Evolutionary conservation across 2,797 vertebrate species (phyloP).

Genomic region (Toxotes lorentzi): DNA sequence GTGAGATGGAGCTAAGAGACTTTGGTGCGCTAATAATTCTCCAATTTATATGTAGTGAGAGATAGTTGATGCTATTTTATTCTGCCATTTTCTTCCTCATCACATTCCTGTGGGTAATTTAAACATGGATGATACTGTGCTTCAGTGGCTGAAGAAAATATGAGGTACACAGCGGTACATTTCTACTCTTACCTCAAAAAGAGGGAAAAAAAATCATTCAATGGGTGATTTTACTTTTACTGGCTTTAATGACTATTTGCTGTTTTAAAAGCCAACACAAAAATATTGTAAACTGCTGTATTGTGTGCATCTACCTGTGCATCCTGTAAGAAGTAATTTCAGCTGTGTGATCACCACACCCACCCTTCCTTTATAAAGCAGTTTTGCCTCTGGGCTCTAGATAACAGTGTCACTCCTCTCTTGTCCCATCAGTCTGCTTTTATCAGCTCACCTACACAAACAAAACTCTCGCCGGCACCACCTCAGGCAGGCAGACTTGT

Average conservation of each 20-base stretch:
- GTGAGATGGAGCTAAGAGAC: constrained; percentile 27
- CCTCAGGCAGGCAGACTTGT: constrained; percentile 35
- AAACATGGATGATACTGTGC: not conserved
- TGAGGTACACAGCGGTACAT: constrained; percentile 26
- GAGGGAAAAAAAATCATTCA: constrained; percentile 16
- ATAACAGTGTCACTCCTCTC: not conserved
- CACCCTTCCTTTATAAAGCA: not conserved
- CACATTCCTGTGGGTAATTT: constrained; percentile 13
- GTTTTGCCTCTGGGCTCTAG: not conserved
- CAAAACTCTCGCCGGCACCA: not conserved
- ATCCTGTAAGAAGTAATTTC: constrained; percentile 9
- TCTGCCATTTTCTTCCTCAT: constrained; percentile 30
- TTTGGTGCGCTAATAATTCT: constrained; percentile 23
- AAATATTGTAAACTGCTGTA: constrained; percentile 51
- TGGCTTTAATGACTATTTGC: constrained; percentile 12
- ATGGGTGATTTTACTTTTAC: not conserved
- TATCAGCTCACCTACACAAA: constrained; percentile 20
- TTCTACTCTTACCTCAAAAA: constrained; percentile 43
- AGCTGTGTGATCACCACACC: constrained; percentile 5
- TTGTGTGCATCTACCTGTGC: constrained; percentile 37
- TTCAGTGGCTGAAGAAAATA: constrained; percentile 30
- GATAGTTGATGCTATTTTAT: constrained; percentile 18
- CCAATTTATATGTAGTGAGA: constrained; percentile 7
- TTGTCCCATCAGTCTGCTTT: not conserved
- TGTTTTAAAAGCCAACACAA: constrained; percentile 14